Conservation (phyloP, 2,888 invertebrate genomes). For the Cephonodes hylas region DNA sequence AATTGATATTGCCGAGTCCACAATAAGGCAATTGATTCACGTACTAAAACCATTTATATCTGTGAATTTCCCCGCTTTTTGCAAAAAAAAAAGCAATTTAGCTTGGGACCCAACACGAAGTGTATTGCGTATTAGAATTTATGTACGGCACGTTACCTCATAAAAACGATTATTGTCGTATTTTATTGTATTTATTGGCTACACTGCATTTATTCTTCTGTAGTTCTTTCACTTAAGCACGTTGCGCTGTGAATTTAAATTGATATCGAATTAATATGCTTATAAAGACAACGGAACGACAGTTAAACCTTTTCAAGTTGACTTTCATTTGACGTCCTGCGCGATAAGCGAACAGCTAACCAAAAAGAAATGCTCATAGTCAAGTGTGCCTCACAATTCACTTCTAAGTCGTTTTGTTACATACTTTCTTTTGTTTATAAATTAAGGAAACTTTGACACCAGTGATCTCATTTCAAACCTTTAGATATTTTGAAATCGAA, state of each 20-base stretch:
- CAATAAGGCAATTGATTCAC: constrained; percentile 14
- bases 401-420: too few species aligned
- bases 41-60: constrained; percentile 12
- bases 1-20: constrained; percentile 23
- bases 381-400: too few species aligned
- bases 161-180: constrained; percentile 7
- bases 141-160: constrained; percentile 8
- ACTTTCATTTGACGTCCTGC: neutral
- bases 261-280: neutral
- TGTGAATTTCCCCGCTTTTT: constrained; percentile 11
- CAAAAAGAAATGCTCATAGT: too few species aligned
- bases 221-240: constrained; percentile 4
- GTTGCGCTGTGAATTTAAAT: neutral
- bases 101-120: constrained; percentile 15
- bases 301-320: neutral
- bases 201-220: neutral
- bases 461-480: too few species aligned
- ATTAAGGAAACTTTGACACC: too few species aligned
- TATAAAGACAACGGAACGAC: neutral
- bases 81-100: constrained; percentile 11
- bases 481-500: too few species aligned
- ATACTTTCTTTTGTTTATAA: too few species aligned
- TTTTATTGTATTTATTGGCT: constrained; percentile 11
- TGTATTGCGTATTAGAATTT: constrained; percentile 1
- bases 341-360: too few species aligned